Evolutionary conservation across 2,113 vertebrate species (phyloP).

Genomic region (Hiodon tergisus): DNA sequence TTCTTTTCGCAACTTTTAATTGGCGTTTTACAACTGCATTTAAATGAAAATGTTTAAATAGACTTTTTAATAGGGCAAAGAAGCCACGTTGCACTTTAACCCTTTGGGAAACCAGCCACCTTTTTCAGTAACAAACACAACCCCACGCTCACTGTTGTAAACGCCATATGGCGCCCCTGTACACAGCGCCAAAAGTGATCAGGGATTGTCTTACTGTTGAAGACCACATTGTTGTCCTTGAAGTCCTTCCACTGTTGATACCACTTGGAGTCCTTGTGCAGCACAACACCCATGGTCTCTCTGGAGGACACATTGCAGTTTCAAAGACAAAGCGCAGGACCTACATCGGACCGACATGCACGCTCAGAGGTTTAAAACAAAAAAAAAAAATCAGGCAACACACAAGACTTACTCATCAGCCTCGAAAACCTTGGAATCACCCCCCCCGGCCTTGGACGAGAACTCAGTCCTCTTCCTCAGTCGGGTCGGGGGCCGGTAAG

Average conservation of each 20-base stretch:
- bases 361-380: background rate
- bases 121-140: too few species aligned
- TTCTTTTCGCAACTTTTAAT: too few species aligned
- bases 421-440: conserved; percentile 74
- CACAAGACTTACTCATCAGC: conserved; percentile 78
- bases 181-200: too few species aligned
- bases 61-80: too few species aligned
- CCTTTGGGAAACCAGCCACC: too few species aligned
- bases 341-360: background rate
- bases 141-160: too few species aligned
- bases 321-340: background rate
- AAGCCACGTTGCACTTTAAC: too few species aligned
- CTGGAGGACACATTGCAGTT: conserved; percentile 54
- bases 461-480: conserved; percentile 87
- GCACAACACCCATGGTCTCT: conserved; percentile 84
- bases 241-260: conserved; percentile 98
- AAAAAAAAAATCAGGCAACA: conserved; percentile 21
- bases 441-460: conserved; percentile 64
- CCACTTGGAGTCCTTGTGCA: conserved; percentile 97
- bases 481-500: conserved; percentile 76
- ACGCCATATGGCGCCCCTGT: too few species aligned
- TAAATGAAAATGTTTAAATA: too few species aligned
- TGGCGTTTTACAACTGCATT: too few species aligned
- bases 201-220: conserved; percentile 76
- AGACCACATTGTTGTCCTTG: conserved; percentile 91